These are phyloP conservation scores for Campaea margaritaria DNA, from an alignment of 2,888 invertebrate species.

Conservation along the genomic window DNA sequence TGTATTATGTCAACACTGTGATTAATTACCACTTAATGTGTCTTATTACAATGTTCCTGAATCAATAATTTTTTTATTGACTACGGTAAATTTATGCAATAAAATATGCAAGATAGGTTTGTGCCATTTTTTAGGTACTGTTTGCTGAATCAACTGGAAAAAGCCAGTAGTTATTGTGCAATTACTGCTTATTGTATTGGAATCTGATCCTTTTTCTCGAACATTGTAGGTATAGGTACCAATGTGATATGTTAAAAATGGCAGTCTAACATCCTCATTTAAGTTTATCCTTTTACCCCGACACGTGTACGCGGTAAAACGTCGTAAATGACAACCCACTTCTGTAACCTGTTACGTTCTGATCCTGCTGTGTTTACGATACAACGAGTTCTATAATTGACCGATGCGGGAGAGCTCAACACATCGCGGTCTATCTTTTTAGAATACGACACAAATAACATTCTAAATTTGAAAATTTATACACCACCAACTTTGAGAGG, in stretches of 20 bases:
- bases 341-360: conserved; percentile 62
- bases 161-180: conserved; percentile 5
- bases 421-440: conserved; percentile 85
- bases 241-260: conserved; percentile 64
- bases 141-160: background rate
- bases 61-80: conserved; percentile 11
- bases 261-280: conserved; percentile 61
- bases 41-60: conserved; percentile 25
- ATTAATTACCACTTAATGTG: conserved; percentile 43
- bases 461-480: conserved; percentile 84
- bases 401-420: conserved; percentile 85
- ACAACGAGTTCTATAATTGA: conserved; percentile 81
- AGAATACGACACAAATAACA: conserved; percentile 85
- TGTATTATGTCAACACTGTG: conserved; percentile 50
- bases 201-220: conserved; percentile 5
- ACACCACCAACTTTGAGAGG: conserved; percentile 75
- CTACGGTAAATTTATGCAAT: background rate
- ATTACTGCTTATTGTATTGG: conserved; percentile 13
- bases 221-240: conserved; percentile 11
- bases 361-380: conserved; percentile 69
- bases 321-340: conserved; percentile 58
- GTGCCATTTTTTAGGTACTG: too few species aligned
- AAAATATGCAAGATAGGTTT: background rate
- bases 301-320: conserved; percentile 48
- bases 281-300: conserved; percentile 49